Evolutionary conservation across 2,113 vertebrate species (phyloP).

Genomic region (Urocynchramus pylzowi): DNA sequence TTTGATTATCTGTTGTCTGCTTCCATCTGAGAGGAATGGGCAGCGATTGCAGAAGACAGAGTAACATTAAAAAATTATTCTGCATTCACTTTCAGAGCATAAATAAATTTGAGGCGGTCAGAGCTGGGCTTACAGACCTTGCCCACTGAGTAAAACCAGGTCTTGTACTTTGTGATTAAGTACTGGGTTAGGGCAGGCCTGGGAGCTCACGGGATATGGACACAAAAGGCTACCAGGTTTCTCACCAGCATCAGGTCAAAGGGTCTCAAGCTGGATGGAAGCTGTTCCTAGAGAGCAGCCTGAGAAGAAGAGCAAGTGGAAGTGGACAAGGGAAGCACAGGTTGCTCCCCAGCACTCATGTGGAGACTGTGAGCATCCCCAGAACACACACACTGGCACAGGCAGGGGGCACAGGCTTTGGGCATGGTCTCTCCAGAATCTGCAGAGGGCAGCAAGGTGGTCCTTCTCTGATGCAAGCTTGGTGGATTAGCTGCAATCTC

Average conservation of each 20-base stretch:
- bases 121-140: neutral
- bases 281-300: neutral
- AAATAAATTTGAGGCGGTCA: neutral
- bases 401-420: neutral
- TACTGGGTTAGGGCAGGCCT: neutral
- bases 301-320: rapidly evolving
- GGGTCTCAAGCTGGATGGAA: neutral
- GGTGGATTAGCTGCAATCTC: neutral
- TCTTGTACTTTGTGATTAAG: neutral
- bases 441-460: neutral
- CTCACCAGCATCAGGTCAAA: neutral
- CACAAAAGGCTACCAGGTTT: neutral
- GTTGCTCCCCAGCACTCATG: neutral
- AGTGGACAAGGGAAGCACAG: neutral
- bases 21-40: neutral
- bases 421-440: neutral
- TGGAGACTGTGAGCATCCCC: neutral
- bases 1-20: neutral
- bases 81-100: neutral
- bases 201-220: neutral
- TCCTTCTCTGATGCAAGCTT: neutral
- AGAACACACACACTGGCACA: neutral
- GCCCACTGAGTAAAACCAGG: neutral
- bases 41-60: neutral
- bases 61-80: neutral